Base-by-base conservation (phyloP, 1,140 invertebrate species). In the Eupristina koningsbergeri region DNA sequence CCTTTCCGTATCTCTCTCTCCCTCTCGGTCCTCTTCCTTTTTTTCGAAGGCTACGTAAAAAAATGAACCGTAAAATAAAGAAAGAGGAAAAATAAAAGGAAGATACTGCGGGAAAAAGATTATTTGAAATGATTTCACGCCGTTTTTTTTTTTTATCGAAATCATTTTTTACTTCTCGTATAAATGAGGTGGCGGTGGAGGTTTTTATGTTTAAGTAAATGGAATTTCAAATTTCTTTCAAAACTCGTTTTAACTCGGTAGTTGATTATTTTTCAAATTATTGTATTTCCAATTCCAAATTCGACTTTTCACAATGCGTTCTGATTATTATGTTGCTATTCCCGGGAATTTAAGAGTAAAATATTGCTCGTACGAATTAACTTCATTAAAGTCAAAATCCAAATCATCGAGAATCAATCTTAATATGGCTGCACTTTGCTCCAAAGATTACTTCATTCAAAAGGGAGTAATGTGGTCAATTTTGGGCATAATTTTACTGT, bases 11-110 rank as follows among this genome's bases (percentile, higher is more conserved):
- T 36, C 34, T 61, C 50, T 74, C 64, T 81, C 41, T 69, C 45
- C 80, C 58, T 79, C 74, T 58, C 34, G 36, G 11, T 63, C 61
- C 50, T 61, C 61, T 45, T 45, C 36, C 29, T 31, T 63, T 45
- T 61, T 47, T 53, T 34, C 39, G 17, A 41, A 58, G 36, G 22
- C 31, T 11, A 58, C 50, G 61, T 76, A 53, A 45, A 83, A 83
- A 67, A 58, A 19, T n/a, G 31, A 41, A 58, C 41, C 81, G 50
- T 78, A 83, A 83, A 83, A 83, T 78, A 80, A 74, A 83, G 81
- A 61, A 84, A 22, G 31, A 78, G 29, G 47, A 50, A 26, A 69
- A 58, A 81, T 67, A 50, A 81, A 64, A 80, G 29, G 36, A 36
- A 81, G 82, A 84, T 50, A 73, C 61, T 29, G 76, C 64, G 47